Base-by-base conservation (phyloP, 2,113 vertebrate species). In the Erythrolamprus reginae region DNA sequence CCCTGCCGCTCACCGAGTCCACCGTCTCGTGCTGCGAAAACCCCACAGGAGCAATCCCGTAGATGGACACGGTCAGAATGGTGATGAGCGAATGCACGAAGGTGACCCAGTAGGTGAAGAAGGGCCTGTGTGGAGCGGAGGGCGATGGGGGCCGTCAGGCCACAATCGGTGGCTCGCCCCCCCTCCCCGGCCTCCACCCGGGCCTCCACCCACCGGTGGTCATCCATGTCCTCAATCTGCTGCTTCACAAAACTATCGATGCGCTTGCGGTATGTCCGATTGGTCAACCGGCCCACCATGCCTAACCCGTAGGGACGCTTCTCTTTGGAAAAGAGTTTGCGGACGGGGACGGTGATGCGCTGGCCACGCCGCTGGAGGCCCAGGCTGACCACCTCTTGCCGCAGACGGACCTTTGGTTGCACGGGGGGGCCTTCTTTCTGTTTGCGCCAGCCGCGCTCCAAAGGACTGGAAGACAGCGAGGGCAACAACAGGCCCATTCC, bases 71-170 rank as follows among this genome's bases (percentile, higher is more conserved):
- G 1, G 99, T 98, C 0, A 99, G 96, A 93, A 99, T 98, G 61
- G 99, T 99, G 97, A 99, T 98, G 83, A 99, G 98, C 5, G 99
- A 97, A 95, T 99, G 99, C 95, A 99, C 99, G 91, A 99, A 98
- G 42, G 98, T 99, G 92, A 99, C 98, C 99, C 99, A 99, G 97
- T 99, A 99, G 17, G 99, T 99, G 96, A 99, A 99, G 96, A 99
- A 99, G 84, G 99, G 99, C 97, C 99, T 99, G 94, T 13, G 17
- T 42, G 77, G 91, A 12, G 26, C 51, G 95, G 92, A 24, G 9
- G 23, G 23, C 10, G 50, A 56, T 1, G 15, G 26, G 26, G 19
- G 65, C 5, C 0, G 3, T 42, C 70, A 82, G n/a, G 48, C 6
- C 19, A n/a, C 2, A 8, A 28, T 5, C 6, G 0, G 33, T 24